phyloP scores from a whole-genome alignment of 1,140 invertebrate species.

The Dreissena rostriformis region DNA sequence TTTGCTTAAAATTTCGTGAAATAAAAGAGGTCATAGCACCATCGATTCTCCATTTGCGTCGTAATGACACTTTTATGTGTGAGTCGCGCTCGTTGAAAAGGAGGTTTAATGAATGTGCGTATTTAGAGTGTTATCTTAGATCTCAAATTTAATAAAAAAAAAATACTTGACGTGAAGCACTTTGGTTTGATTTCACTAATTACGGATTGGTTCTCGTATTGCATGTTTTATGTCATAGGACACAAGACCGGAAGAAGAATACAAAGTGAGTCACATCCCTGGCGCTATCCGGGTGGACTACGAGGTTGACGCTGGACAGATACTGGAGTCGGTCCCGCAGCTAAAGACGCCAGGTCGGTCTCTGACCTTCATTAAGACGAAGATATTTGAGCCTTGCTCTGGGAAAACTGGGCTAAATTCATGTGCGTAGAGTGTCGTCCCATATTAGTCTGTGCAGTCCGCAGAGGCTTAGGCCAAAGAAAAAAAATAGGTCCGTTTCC shows the following conservation, averaged over 20 bases:
- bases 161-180: not conserved
- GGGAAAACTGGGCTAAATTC: no score
- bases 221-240: slow-evolving; percentile 20
- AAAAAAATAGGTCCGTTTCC: no score
- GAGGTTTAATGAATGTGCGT: not conserved
- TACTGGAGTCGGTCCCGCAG: slow-evolving; percentile 24
- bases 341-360: slow-evolving; percentile 15
- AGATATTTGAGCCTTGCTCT: no score
- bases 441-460: no score
- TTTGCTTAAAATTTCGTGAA: no score
- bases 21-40: no score
- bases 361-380: no score
- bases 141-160: no score
- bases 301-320: not conserved
- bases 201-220: not conserved
- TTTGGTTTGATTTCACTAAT: not conserved
- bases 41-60: no score
- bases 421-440: no score
- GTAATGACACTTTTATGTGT: not conserved
- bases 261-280: slow-evolving; percentile 31
- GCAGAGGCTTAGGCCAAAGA: no score
- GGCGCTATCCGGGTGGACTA: slow-evolving; percentile 34
- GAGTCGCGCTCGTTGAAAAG: no score
- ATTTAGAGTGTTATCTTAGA: not conserved
- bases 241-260: slow-evolving; percentile 45